These are phyloP conservation scores for Tetramorium bicarinatum DNA, from an alignment of 2,888 invertebrate species.

Conservation along the genomic window DNA sequence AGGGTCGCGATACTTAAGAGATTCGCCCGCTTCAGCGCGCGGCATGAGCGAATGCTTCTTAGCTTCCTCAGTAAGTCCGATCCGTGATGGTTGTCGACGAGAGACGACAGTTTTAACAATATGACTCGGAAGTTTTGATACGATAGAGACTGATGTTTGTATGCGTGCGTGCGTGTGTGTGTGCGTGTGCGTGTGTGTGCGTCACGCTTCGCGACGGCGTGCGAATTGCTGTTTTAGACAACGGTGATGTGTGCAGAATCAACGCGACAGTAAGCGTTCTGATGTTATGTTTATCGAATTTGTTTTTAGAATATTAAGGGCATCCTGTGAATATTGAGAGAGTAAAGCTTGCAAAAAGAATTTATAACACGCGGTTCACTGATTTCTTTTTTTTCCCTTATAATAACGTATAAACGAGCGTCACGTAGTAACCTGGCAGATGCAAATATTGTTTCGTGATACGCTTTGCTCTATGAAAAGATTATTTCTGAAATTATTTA, in stretches of 20 bases:
- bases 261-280: slow-evolving; percentile 9
- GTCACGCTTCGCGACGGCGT: slow-evolving; percentile 20
- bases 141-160: slow-evolving; percentile 62
- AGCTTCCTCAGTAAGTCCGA: slow-evolving; percentile 83
- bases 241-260: slow-evolving; percentile 66
- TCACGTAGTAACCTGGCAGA: not conserved
- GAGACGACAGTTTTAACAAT: slow-evolving; percentile 33
- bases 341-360: not conserved
- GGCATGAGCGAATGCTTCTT: slow-evolving; percentile 82
- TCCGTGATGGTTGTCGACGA: slow-evolving; percentile 69
- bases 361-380: not conserved
- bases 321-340: slow-evolving; percentile 3
- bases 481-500: slow-evolving; percentile 4
- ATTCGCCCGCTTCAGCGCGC: slow-evolving; percentile 81
- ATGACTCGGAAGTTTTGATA: slow-evolving; percentile 54
- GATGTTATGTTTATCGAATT: slow-evolving; percentile 20
- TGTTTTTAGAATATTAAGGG: slow-evolving; percentile 1
- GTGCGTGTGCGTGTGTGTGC: slow-evolving; percentile 11
- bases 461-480: not conserved
- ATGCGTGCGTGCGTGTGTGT: not conserved
- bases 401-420: not conserved
- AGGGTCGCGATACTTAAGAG: slow-evolving; percentile 84
- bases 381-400: not conserved
- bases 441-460: not conserved
- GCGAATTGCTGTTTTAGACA: slow-evolving; percentile 50